phyloP scores from a whole-genome alignment of 2,888 invertebrate species.

The Plagiodera versicolora region DNA sequence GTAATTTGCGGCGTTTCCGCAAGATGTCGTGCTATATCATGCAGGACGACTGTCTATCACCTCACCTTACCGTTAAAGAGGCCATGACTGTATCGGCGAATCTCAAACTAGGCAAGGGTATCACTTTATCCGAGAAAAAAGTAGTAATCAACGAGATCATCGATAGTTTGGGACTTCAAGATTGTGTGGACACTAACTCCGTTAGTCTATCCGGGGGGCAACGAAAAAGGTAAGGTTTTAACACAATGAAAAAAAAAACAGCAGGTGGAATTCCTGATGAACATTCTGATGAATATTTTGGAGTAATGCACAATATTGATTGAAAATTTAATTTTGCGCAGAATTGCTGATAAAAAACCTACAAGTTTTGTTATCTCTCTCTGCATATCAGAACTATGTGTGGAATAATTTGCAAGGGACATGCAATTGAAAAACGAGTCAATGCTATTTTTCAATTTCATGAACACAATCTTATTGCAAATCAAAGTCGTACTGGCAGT shows the following conservation, averaged over 20 bases:
- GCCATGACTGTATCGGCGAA: slow-evolving; percentile 94
- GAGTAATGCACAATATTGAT: too few relatives aligned
- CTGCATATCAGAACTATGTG: too few relatives aligned
- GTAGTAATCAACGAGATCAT: slow-evolving; percentile 83
- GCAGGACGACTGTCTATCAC: slow-evolving; percentile 90
- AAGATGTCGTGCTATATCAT: slow-evolving; percentile 96
- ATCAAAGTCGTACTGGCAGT: too few relatives aligned
- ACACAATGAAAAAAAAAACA: neutral
- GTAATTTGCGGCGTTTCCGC: slow-evolving; percentile 84
- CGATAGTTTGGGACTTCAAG: slow-evolving; percentile 79
- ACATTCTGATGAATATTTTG: too few relatives aligned
- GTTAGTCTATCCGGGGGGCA: slow-evolving; percentile 87
- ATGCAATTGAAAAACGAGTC: too few relatives aligned
- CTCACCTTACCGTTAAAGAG: slow-evolving; percentile 88
- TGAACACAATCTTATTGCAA: too few relatives aligned
- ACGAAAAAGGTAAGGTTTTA: slow-evolving; percentile 60
- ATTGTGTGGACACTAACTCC: slow-evolving; percentile 78
- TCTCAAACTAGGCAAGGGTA: slow-evolving; percentile 83
- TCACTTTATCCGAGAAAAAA: slow-evolving; percentile 71
- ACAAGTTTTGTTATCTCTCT: too few relatives aligned
- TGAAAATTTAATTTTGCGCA: too few relatives aligned
- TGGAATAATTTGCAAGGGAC: too few relatives aligned
- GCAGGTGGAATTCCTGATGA: too few relatives aligned
- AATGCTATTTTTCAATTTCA: too few relatives aligned
- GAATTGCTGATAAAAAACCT: too few relatives aligned